phyloP scores from a whole-genome alignment of 2,888 invertebrate genomes.

The Amphipoea lucens region DNA sequence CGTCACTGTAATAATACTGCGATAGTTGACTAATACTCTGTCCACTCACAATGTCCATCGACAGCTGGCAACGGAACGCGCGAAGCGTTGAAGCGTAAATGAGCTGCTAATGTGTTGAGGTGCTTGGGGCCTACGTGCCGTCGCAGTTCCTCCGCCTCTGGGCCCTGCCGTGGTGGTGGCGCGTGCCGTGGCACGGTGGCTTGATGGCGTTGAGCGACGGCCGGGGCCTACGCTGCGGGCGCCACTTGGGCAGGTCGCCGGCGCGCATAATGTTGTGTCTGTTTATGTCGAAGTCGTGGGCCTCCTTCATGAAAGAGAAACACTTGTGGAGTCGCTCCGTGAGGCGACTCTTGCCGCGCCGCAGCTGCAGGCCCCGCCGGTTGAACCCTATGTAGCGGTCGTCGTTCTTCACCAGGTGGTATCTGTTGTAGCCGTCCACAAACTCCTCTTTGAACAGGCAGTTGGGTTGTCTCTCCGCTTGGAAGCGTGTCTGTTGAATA shows the following conservation, averaged over 20 bases:
- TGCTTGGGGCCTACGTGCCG: conserved; percentile 82
- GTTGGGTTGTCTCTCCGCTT: conserved; percentile 90
- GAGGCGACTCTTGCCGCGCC: conserved; percentile 83
- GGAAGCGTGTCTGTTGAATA: conserved; percentile 87
- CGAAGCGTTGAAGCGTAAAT: conserved; percentile 89
- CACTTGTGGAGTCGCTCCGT: conserved; percentile 89
- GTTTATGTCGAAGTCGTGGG: conserved; percentile 91
- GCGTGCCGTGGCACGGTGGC: conserved; percentile 83
- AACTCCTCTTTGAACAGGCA: conserved; percentile 92
- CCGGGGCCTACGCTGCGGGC: conserved; percentile 85
- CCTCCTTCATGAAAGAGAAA: conserved; percentile 91
- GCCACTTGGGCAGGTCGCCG: conserved; percentile 85
- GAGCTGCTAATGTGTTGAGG: conserved; percentile 80
- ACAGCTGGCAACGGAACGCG: conserved; percentile 89
- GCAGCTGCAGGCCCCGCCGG: conserved; percentile 90
- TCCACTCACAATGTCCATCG: conserved; percentile 89
- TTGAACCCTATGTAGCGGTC: conserved; percentile 92
- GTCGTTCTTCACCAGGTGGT: conserved; percentile 90
- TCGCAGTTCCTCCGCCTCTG: conserved; percentile 87
- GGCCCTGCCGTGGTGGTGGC: conserved; percentile 87
- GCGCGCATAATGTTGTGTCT: conserved; percentile 91
- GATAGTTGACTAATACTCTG: conserved; percentile 91
- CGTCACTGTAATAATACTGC: conserved; percentile 90
- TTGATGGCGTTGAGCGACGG: conserved; percentile 84
- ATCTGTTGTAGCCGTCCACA: conserved; percentile 91